phyloP scores from a whole-genome alignment of 2,888 invertebrate genomes.

The Antitype chi region DNA sequence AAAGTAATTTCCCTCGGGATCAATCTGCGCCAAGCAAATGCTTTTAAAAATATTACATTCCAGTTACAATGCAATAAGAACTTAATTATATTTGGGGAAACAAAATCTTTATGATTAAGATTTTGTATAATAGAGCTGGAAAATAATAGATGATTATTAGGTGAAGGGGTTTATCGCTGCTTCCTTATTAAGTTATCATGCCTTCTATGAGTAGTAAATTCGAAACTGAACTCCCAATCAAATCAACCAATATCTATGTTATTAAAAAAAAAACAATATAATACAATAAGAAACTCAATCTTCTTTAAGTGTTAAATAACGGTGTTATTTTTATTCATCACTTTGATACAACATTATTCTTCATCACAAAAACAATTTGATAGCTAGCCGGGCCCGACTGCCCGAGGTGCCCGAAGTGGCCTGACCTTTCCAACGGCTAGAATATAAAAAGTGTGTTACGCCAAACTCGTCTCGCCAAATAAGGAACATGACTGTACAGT shows the following conservation, averaged over 20 bases:
- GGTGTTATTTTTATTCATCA: conserved; percentile 51
- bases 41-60: conserved; percentile 31
- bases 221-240: not conserved
- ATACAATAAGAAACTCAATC: conserved; percentile 36
- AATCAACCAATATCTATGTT: not conserved
- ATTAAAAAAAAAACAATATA: conserved; percentile 28
- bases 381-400: conserved; percentile 26
- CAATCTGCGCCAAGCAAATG: conserved; percentile 30
- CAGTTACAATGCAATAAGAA: conserved; percentile 19
- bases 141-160: not conserved
- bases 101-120: not conserved
- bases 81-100: conserved; percentile 2
- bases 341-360: conserved; percentile 43
- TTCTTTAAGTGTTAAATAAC: conserved; percentile 38
- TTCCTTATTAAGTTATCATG: not conserved
- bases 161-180: not conserved
- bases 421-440: conserved; percentile 62
- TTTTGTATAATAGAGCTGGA: not conserved
- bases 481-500: conserved; percentile 65
- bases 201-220: not conserved
- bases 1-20: conserved; percentile 48
- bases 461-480: conserved; percentile 67
- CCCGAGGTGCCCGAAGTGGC: conserved; percentile 13
- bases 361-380: conserved; percentile 53
- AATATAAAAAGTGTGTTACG: conserved; percentile 65